These are phyloP conservation scores for Falco naumanni DNA, from an alignment of 2,797 vertebrate species.

Conservation along the genomic window DNA sequence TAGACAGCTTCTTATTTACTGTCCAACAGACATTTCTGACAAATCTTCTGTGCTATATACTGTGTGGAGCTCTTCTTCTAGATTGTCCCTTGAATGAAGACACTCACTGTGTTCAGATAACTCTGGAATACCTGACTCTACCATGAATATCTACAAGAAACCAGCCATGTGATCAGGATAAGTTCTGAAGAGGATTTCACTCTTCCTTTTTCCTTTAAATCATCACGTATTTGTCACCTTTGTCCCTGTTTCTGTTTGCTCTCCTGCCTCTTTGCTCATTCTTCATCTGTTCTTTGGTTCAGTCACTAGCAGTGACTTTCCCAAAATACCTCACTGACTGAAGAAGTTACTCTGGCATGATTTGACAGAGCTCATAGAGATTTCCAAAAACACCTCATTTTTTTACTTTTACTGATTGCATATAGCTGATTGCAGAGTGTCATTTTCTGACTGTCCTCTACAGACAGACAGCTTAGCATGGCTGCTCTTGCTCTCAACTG, in stretches of 20 bases:
- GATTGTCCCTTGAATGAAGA: neutral
- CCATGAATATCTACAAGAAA: neutral
- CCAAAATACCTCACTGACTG: neutral
- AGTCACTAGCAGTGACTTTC: neutral
- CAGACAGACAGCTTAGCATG: neutral
- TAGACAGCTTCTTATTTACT: neutral
- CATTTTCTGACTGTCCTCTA: neutral
- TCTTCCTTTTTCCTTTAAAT: neutral
- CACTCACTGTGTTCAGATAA: neutral
- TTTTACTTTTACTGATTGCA: neutral
- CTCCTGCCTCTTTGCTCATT: neutral
- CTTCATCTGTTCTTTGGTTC: neutral
- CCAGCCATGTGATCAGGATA: fast-evolving
- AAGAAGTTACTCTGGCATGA: neutral
- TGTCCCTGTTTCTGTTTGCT: neutral
- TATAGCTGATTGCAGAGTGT: neutral
- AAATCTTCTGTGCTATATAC: neutral
- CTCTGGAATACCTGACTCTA: neutral
- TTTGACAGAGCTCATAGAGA: neutral
- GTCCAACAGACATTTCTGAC: neutral
- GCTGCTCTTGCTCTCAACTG: neutral
- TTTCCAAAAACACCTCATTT: neutral
- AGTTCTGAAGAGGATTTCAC: neutral
- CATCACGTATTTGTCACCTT: neutral
- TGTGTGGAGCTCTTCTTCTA: neutral